Evolutionary conservation across 2,888 invertebrate genomes (phyloP).

Genomic region (Agriopis leucophaearia): DNA sequence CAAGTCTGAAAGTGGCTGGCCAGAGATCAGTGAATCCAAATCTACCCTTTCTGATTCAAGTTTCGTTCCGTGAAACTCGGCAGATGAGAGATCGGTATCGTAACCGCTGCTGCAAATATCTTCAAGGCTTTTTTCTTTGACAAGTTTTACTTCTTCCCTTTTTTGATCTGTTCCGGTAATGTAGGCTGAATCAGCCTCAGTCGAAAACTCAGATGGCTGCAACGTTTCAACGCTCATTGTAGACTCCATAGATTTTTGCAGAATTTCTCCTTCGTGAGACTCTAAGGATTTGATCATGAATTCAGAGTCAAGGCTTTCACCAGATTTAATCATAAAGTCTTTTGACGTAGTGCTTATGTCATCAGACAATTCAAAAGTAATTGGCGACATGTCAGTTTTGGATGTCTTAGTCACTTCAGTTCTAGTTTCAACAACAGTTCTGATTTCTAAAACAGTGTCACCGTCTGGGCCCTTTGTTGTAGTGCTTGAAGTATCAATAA

Average conservation of each 20-base stretch:
- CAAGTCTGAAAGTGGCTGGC: slow-evolving; percentile 82
- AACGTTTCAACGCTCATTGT: slow-evolving; percentile 84
- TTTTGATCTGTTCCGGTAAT: slow-evolving; percentile 79
- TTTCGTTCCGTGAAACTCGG: slow-evolving; percentile 86
- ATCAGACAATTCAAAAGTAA: slow-evolving; percentile 74
- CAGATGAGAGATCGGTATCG: slow-evolving; percentile 89
- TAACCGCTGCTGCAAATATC: slow-evolving; percentile 90
- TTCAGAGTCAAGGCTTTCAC: slow-evolving; percentile 83
- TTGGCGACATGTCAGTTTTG: slow-evolving; percentile 77
- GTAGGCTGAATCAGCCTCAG: slow-evolving; percentile 83
- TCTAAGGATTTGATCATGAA: slow-evolving; percentile 83
- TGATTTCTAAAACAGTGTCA: slow-evolving; percentile 65
- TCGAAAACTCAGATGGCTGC: slow-evolving; percentile 83
- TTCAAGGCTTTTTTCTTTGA: slow-evolving; percentile 86
- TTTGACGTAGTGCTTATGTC: slow-evolving; percentile 77
- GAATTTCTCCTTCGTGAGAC: slow-evolving; percentile 82
- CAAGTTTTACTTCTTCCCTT: slow-evolving; percentile 77
- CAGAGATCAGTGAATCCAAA: slow-evolving; percentile 81
- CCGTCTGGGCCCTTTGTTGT: slow-evolving; percentile 63
- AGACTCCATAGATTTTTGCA: slow-evolving; percentile 84
- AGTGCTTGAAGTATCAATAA: slow-evolving; percentile 56
- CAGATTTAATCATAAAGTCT: slow-evolving; percentile 83
- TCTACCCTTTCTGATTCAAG: slow-evolving; percentile 83
- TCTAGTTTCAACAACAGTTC: slow-evolving; percentile 61
- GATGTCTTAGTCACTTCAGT: slow-evolving; percentile 63